phyloP scores from a whole-genome alignment of 2,888 invertebrate species.

The Eudasyphora cyanicolor region DNA sequence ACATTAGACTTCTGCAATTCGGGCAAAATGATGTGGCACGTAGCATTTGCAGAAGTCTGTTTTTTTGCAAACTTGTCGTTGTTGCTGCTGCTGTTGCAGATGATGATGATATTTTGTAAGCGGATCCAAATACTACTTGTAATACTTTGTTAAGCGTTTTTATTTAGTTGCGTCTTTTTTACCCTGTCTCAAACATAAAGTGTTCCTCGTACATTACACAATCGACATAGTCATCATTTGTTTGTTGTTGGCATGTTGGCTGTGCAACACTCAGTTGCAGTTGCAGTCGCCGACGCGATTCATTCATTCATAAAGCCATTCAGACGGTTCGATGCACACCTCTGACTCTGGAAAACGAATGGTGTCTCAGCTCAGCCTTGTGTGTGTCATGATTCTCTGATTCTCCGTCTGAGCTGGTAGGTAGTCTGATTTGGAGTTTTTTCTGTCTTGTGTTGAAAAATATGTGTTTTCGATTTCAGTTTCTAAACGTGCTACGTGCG shows the following conservation, averaged over 20 bases:
- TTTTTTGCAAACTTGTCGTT: too few species aligned
- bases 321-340: background rate
- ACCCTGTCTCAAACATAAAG: background rate
- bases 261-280: background rate
- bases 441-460: background rate
- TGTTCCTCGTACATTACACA: slow-evolving; percentile 48
- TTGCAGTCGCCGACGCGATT: background rate
- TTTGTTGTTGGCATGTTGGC: slow-evolving; percentile 50
- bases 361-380: slow-evolving; percentile 24
- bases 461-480: slow-evolving; percentile 17
- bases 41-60: slow-evolving; percentile 32
- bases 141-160: slow-evolving; percentile 33
- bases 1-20: slow-evolving; percentile 52
- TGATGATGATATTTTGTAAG: background rate
- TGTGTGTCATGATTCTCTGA: slow-evolving; percentile 1
- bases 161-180: slow-evolving; percentile 22
- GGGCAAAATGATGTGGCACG: slow-evolving; percentile 52
- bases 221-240: slow-evolving; percentile 64
- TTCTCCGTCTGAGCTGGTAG: background rate
- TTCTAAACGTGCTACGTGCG: slow-evolving; percentile 59
- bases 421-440: slow-evolving; percentile 50
- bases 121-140: slow-evolving; percentile 22
- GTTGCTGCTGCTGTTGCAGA: background rate
- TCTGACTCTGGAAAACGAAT: background rate
- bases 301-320: slow-evolving; percentile 43